phyloP scores from a whole-genome alignment of 1,140 invertebrate species.

The Eriocheir sinensis region DNA sequence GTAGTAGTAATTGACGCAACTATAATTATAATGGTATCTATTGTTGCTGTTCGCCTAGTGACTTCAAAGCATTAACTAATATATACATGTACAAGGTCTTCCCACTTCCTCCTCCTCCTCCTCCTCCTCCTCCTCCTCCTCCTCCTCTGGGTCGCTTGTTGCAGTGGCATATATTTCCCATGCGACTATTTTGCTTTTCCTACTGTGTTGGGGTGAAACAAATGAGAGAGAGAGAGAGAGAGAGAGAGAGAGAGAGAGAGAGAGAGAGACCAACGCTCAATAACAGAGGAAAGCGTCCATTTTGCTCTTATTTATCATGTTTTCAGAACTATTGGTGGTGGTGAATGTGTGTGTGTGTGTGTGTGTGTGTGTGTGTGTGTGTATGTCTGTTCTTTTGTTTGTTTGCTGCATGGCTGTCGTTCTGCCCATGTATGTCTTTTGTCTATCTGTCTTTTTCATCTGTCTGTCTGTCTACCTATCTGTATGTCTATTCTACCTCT shows the following conservation, averaged over 20 bases:
- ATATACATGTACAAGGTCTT: background rate
- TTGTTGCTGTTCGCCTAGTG: no score
- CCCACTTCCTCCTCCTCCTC: background rate
- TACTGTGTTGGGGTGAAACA: background rate
- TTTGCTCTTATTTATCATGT: constrained; percentile 31
- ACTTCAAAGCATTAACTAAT: no score
- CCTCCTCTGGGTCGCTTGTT: background rate
- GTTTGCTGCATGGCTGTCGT: no score
- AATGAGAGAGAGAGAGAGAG: background rate
- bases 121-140: background rate
- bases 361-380: constrained; percentile 37
- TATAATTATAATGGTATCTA: background rate
- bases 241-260: background rate
- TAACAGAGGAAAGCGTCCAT: constrained; percentile 10
- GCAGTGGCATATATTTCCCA: constrained; percentile 66
- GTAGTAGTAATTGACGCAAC: background rate
- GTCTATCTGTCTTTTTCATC: background rate
- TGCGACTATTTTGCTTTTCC: constrained; percentile 57
- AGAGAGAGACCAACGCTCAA: constrained; percentile 30
- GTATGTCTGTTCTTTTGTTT: background rate
- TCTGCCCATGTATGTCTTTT: no score
- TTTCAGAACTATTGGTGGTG: background rate
- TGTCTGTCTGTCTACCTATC: background rate
- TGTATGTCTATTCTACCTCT: background rate
- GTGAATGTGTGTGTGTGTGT: background rate